Conservation (phyloP, 2,113 vertebrate species). For the Paratilapia polleni region DNA sequence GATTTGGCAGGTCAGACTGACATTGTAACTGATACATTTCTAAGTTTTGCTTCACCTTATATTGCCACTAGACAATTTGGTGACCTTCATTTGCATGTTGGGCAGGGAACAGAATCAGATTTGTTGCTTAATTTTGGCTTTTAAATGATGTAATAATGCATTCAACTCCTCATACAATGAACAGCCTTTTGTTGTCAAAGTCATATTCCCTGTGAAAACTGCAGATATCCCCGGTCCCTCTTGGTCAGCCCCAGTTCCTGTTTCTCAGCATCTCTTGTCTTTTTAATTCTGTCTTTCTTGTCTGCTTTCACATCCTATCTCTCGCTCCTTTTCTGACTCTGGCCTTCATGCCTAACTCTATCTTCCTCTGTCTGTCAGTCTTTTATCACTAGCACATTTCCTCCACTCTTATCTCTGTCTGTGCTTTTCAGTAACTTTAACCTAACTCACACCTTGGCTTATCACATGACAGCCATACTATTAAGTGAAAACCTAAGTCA, state of each 20-base stretch:
- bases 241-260: slow-evolving; percentile 36
- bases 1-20: background rate
- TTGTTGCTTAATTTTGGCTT: slow-evolving; percentile 1
- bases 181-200: slow-evolving; percentile 6
- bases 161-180: background rate
- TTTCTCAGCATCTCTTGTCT: slow-evolving; percentile 26
- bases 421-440: background rate
- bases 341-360: slow-evolving; percentile 10
- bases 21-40: background rate
- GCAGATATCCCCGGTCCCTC: slow-evolving; percentile 32
- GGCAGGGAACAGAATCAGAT: background rate
- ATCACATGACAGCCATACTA: slow-evolving; percentile 41
- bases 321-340: slow-evolving; percentile 6
- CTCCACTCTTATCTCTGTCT: slow-evolving; percentile 15
- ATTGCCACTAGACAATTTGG: background rate
- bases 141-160: background rate
- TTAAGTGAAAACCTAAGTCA: slow-evolving; percentile 24
- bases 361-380: slow-evolving; percentile 27
- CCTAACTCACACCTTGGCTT: slow-evolving; percentile 5
- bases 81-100: slow-evolving; percentile 1
- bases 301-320: slow-evolving; percentile 37
- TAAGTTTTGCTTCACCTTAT: background rate
- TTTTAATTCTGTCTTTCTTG: slow-evolving; percentile 22
- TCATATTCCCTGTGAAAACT: slow-evolving; percentile 17
- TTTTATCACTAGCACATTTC: slow-evolving; percentile 44